phyloP scores from a whole-genome alignment of 1,140 invertebrate genomes.

The Meloidogyne hapla region DNA sequence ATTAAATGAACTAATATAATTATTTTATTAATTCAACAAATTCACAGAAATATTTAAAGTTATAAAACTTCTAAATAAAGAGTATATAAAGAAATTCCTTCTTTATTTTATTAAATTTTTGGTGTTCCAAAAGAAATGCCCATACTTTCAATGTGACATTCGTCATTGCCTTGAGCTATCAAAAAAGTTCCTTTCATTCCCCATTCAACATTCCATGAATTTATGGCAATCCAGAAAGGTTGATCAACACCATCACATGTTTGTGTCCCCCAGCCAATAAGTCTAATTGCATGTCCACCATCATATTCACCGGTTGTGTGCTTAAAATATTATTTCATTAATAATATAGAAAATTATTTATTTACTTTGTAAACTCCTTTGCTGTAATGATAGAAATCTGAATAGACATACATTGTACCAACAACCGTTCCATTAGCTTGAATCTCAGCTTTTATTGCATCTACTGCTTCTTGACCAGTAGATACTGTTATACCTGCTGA shows the following conservation, averaged over 20 bases:
- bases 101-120: neutral
- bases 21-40: too few relatives aligned
- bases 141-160: conserved; percentile 25
- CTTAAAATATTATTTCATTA: neutral
- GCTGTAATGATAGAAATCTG: conserved; percentile 77
- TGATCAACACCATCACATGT: conserved; percentile 20
- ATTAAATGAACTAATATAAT: too few relatives aligned
- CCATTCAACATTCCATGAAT: conserved; percentile 26
- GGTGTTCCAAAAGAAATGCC: conserved; percentile 24
- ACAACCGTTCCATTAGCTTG: conserved; percentile 84
- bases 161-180: conserved; percentile 21
- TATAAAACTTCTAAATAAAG: too few relatives aligned
- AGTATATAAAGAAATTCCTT: neutral
- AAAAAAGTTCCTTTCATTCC: conserved; percentile 13
- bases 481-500: neutral
- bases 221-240: conserved; percentile 10
- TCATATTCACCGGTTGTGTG: conserved; percentile 10
- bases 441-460: conserved; percentile 70
- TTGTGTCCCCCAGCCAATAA: conserved; percentile 16
- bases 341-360: neutral
- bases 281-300: conserved; percentile 23
- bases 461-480: conserved; percentile 1
- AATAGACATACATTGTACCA: conserved; percentile 81
- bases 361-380: conserved; percentile 73
- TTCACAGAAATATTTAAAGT: too few relatives aligned